Percentiles rank a stretch among this genome's conserved stretches.
These are phyloP conservation scores for Cnemophilus loriae DNA, from an alignment of 2,113 vertebrate species.

Conservation along the genomic window DNA sequence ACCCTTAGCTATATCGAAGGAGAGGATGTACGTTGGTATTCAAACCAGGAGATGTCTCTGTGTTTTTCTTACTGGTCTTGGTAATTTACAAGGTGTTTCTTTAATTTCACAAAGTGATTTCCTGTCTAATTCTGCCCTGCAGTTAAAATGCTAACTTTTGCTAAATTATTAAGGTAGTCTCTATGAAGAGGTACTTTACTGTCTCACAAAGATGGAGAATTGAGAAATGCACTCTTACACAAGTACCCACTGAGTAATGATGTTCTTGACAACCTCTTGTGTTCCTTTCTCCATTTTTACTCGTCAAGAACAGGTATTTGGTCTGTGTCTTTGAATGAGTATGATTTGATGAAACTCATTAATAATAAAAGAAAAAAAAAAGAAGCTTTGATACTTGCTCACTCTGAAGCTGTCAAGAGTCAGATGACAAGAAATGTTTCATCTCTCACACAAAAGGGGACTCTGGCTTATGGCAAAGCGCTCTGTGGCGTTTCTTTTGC, in stretches of 20 bases:
- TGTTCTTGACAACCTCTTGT: neutral
- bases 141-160: neutral
- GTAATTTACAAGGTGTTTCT: neutral
- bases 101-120: neutral
- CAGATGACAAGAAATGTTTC: neutral
- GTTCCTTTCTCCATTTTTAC: neutral
- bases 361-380: neutral
- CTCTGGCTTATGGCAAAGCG: neutral
- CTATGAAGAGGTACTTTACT: neutral
- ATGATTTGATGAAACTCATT: neutral
- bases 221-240: neutral
- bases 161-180: neutral
- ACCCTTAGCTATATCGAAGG: accelerated
- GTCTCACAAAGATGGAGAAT: neutral
- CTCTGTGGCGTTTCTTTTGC: neutral
- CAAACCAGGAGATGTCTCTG: neutral
- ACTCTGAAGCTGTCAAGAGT: neutral
- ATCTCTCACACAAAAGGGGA: neutral
- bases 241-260: neutral
- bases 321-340: neutral
- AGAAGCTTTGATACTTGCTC: neutral
- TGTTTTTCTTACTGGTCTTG: neutral
- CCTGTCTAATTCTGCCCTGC: neutral
- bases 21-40: neutral
- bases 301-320: neutral